Evolutionary conservation across 2,113 vertebrate genomes (phyloP).

Genomic region (Gila orcuttii): DNA sequence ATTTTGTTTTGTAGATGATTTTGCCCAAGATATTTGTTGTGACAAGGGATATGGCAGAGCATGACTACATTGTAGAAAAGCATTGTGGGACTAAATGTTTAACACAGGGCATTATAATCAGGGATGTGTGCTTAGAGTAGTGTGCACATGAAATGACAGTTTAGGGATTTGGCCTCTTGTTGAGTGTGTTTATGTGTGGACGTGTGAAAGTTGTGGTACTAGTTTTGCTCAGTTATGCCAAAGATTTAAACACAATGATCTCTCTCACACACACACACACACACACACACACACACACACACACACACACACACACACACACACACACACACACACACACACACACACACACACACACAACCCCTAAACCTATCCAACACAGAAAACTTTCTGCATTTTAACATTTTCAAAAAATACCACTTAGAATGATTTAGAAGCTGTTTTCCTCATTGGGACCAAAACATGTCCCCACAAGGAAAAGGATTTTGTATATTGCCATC

Average conservation of each 20-base stretch:
- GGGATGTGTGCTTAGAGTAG: conserved; percentile 1
- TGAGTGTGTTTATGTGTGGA: conserved; percentile 17
- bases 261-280: neutral
- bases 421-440: no score
- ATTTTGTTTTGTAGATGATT: neutral
- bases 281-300: neutral
- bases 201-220: conserved; percentile 11
- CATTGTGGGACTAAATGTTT: neutral
- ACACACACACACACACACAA: no score
- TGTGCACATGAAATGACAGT: neutral
- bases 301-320: neutral
- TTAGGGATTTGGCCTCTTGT: neutral
- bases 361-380: no score
- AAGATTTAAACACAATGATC: conserved; percentile 1
- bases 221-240: conserved; percentile 24
- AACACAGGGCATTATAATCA: conserved; percentile 7
- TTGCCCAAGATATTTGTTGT: neutral
- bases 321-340: no score
- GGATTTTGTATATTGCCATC: no score
- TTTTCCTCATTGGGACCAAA: no score
- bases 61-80: neutral
- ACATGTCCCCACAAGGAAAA: no score
- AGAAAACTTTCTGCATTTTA: no score
- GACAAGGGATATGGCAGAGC: neutral
- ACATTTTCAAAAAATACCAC: no score